phyloP scores from a whole-genome alignment of 2,888 invertebrate species.

The Pristionchus fissidentatus region DNA sequence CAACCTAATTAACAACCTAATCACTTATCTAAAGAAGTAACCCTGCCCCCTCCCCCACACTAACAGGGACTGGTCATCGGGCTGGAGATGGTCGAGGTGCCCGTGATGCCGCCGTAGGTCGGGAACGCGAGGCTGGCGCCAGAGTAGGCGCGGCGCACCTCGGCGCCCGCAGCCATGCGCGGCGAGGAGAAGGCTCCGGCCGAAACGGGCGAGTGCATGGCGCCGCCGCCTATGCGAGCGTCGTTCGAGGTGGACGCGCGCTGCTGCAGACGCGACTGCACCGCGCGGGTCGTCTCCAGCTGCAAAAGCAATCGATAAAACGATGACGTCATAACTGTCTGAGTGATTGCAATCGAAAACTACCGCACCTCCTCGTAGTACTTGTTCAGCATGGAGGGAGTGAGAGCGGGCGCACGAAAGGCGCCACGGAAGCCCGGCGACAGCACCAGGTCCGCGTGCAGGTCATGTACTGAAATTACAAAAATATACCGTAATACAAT shows the following conservation, averaged over 20 bases:
- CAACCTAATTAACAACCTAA: no score
- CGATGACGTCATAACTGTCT: not conserved
- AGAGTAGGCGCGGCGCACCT: not conserved
- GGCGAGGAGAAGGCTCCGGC: not conserved
- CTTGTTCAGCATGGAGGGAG: constrained; percentile 28
- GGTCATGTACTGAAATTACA: not conserved
- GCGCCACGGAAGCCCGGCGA: not conserved
- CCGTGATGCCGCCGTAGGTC: not conserved
- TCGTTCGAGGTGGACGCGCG: constrained; percentile 34
- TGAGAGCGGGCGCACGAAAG: constrained; percentile 4
- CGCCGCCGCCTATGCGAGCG: not conserved
- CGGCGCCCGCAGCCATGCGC: not conserved
- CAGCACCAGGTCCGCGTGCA: not conserved
- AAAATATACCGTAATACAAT: no score
- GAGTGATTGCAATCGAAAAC: not conserved
- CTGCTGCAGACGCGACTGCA: constrained; percentile 37
- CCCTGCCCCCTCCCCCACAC: no score
- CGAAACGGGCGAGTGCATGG: not conserved
- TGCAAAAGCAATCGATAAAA: not conserved
- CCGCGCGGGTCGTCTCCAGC: constrained; percentile 1
- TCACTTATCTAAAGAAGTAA: no score
- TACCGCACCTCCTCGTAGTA: constrained; percentile 46
- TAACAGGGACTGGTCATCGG: constrained; percentile 27
- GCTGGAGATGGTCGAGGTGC: not conserved
- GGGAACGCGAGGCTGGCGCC: not conserved